Evolutionary conservation across 2,797 vertebrate species (phyloP), one percentile per base, ranked within the genome.

Genomic region (Acanthurus leucopareius): DNA sequence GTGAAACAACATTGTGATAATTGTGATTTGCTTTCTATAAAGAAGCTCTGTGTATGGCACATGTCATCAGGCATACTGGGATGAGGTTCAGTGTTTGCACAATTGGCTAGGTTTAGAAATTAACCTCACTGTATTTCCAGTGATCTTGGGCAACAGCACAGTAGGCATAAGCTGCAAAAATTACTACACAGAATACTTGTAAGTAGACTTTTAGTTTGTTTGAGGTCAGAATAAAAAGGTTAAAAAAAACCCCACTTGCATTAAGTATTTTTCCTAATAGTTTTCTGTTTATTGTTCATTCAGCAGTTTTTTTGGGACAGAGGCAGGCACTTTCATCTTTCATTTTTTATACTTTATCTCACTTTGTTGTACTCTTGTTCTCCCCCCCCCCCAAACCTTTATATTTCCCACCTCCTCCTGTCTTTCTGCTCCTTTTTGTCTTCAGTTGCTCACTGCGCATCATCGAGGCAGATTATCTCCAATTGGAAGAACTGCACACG

Each of bases 401-500:
- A 8, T 45, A 49, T 61, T 66, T 53, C 16, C 17, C 19, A 20
- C 20, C n/a, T 32, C 35, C 53, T 52, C 32, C 13, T 49, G 17
- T 52, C 32, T 40, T 20, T 66, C 15, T 56, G n/a, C 42, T 32
- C 0, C 45, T 51, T 40, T 65, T 74, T 14, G 2, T 73, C 38
- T 32, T 69, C 80, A 96, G 95, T 96, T 79, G 97, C 98, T 73
- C 98, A 99, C 86, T 99, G 98, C 56, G 98, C 98, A 16, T 99
- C 98, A 89, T 99, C 98, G 67, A 95, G 98, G 94, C 98, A 99
- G 95, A 99, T 99, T 94, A 99, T 99, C 95, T 99, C 98, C 11
- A 98, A 99, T 89, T 99, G 98, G 98, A 99, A 99, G 95, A 99
- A 99, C 86, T 99, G 98, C 92, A 99, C 98, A 0, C 95, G 98